Evolutionary conservation across 2,797 vertebrate species (phyloP), one percentile per base, ranked within the genome.

Genomic region (Pogoniulus pusillus): DNA sequence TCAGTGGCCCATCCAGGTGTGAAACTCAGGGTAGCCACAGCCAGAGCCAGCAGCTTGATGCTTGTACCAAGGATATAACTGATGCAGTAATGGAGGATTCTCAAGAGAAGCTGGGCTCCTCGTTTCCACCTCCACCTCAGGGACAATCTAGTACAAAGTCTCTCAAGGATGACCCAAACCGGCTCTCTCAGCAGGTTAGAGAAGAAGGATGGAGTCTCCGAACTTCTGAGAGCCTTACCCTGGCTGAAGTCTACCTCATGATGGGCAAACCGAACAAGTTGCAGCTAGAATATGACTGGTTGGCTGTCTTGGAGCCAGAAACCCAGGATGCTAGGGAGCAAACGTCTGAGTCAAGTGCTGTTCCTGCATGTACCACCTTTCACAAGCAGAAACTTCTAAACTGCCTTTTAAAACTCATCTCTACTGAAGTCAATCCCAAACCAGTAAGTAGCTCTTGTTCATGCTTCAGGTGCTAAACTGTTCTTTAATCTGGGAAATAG

Each of bases 171-270:
- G 96, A 96, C 62, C 96, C 98, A 4, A 95, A 96, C 90, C 97
- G 96, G 66, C 96, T 98, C 10, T 97, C 96, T 41, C 98, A 99
- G 78, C 98, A 98, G 94, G 98, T 99, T 79, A 97, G 98, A 23
- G 98, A 98, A 82, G 99, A 99, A 86, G 99, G 99, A 88, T 99
- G 99, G 99, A 99, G 97, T 43, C 89, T 97, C 14, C 98, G 98
- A 51, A 98, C 98, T 27, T 98, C 98, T 0, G 99, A 99, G 93
- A 98, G 98, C 92, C 98, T 99, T 91, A 99, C 99, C 1, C 95
- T 99, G 96, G 99, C 99, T 4, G 99, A 99, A 98, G 98, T 99
- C 96, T 99, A 99, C 98, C 98, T 99, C 98, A 99, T 99, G 99
- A 98, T 99, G 94, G 99, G 99, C 93, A 99, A 99, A 95, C 99